Evolutionary conservation across 2,888 invertebrate genomes (phyloP), one percentile per base, ranked within the genome.

Genomic region (Mythimna impura): DNA sequence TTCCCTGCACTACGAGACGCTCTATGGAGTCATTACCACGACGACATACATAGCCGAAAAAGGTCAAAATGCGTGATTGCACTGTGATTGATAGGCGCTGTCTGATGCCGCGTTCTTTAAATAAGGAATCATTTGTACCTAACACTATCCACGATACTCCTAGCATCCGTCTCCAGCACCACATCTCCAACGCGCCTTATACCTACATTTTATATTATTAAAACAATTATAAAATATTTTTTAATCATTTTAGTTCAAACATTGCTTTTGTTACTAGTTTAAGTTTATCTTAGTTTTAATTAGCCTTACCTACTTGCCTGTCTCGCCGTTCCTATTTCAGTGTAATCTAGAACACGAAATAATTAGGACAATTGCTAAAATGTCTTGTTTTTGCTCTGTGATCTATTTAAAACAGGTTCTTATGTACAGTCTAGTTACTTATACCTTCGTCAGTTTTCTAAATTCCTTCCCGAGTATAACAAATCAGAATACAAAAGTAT

Each of bases 341-440:
- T 54, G 22, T 47, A n/a, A 61, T 65, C n/a, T 72, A n/a, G 73
- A 60, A 55, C 60, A 14, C 65, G 12, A 64, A 64, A 58, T 64
- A 73, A 73, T 73, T 73, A 73, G 43, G 43, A 69, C 50, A 60
- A 70, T 73, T 64, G 63, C 58, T 63, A 63, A 30, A 55, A 60
- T 12, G 40, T 43, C 67, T 54, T 43, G 30, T 30, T 71, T 40
- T 40, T 63, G 30, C n/a, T 69, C 50, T 8, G 9, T 43, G 17
- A 36, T 30, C n/a, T 58, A 43, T 34, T 58, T 58, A 10, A 20
- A 58, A 58, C 36, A 14, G 34, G 30, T 20, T 50, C 50, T 8
- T 20, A 50, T 20, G 50, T 50, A 50, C 50, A 50, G 50, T 50
- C 20, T 50, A 20, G 50, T 20, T 8, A 7, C 8, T 50, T 50